Percentiles rank a stretch among this genome's conserved stretches.
Evolutionary conservation across 1,140 invertebrate genomes (phyloP).

Genomic region (Drosophila suzukii): DNA sequence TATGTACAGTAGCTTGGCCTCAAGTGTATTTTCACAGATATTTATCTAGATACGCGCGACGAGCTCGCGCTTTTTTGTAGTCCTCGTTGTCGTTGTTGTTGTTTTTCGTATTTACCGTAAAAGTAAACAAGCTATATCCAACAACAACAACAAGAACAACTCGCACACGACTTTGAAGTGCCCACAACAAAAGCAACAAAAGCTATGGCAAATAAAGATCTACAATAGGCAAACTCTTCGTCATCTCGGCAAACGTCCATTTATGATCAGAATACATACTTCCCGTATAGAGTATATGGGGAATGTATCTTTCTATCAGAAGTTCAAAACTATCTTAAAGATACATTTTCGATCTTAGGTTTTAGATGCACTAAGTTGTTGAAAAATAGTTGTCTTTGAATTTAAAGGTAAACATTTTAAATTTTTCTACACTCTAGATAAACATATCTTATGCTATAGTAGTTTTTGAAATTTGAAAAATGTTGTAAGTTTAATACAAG

Average conservation of each 20-base stretch:
- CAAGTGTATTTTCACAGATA: conserved; percentile 79
- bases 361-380: too few species aligned
- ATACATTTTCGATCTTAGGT: too few species aligned
- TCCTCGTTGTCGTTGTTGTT: conserved; percentile 11
- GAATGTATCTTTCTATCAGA: neutral
- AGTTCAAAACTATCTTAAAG: too few species aligned
- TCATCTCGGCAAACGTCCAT: conserved; percentile 43
- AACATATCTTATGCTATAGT: too few species aligned
- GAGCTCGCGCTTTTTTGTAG: conserved; percentile 39
- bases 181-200: conserved; percentile 23
- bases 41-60: conserved; percentile 77
- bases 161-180: conserved; percentile 60
- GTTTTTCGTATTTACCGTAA: conserved; percentile 57
- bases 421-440: too few species aligned
- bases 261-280: conserved; percentile 62
- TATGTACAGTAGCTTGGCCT: conserved; percentile 75
- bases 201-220: conserved; percentile 26
- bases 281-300: conserved; percentile 18
- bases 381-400: too few species aligned
- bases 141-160: conserved; percentile 27
- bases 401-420: too few species aligned
- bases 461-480: too few species aligned
- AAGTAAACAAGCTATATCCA: conserved; percentile 39
- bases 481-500: too few species aligned
- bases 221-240: conserved; percentile 32